phyloP scores from a whole-genome alignment of 1,140 invertebrate species.

The Lordiphosa mommai region DNA sequence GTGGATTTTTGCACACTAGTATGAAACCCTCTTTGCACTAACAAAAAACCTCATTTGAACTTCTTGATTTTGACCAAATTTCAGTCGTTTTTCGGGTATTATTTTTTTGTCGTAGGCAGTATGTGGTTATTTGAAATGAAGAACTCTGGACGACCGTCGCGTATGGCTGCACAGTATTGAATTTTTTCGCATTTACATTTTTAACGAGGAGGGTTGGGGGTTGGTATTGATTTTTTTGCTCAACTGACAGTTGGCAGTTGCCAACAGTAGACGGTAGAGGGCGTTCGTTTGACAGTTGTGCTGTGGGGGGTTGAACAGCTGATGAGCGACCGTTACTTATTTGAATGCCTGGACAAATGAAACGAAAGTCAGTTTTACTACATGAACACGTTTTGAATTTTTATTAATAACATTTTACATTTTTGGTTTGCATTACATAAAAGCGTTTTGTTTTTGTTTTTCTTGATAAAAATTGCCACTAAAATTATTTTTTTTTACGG shows the following conservation, averaged over 20 bases:
- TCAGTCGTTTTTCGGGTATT: slow-evolving; percentile 2
- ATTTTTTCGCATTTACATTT: slow-evolving; percentile 78
- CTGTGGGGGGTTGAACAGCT: slow-evolving; percentile 45
- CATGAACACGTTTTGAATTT: slow-evolving; percentile 58
- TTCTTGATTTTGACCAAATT: slow-evolving; percentile 14
- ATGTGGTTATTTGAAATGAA: slow-evolving; percentile 31
- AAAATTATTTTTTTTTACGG: slow-evolving; percentile 47
- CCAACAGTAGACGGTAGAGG: slow-evolving; percentile 25
- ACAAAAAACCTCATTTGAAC: not conserved
- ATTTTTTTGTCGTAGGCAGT: slow-evolving; percentile 20
- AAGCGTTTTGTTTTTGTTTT: slow-evolving; percentile 45
- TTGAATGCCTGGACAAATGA: no score
- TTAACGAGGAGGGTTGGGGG: slow-evolving; percentile 74
- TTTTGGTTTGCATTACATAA: slow-evolving; percentile 59
- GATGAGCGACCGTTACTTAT: not conserved
- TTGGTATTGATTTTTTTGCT: slow-evolving; percentile 73
- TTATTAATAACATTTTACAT: slow-evolving; percentile 61
- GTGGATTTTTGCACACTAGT: slow-evolving; percentile 7
- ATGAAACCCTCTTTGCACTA: slow-evolving; percentile 1
- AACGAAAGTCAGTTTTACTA: slow-evolving; percentile 28
- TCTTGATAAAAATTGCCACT: slow-evolving; percentile 49
- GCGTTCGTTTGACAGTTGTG: slow-evolving; percentile 28
- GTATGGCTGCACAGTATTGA: slow-evolving; percentile 77
- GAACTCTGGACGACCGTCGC: slow-evolving; percentile 58
- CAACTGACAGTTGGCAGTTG: slow-evolving; percentile 42